phyloP scores from a whole-genome alignment of 2,797 vertebrate species.

The Holocentrus rufus region DNA sequence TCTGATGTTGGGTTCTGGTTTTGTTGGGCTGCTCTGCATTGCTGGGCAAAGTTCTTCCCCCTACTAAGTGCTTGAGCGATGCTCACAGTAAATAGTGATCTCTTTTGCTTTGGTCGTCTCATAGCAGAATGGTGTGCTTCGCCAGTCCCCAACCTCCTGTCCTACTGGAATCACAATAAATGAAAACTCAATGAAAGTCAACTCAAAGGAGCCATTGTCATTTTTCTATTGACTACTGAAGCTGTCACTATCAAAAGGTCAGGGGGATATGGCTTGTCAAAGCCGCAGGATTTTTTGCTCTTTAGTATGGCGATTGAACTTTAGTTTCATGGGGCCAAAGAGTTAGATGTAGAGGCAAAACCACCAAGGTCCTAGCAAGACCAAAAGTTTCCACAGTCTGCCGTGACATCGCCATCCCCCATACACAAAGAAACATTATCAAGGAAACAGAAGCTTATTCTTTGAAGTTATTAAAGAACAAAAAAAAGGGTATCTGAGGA shows the following conservation, averaged over 20 bases:
- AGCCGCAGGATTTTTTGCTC: conserved; percentile 55
- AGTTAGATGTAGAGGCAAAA: conserved; percentile 54
- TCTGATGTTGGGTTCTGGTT: conserved; percentile 56
- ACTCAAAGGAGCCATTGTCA: conserved; percentile 68
- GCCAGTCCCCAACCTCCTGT: conserved; percentile 67
- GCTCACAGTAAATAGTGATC: conserved; percentile 41
- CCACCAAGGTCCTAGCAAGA: conserved; percentile 62
- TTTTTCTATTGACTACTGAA: conserved; percentile 65
- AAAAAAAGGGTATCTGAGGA: conserved; percentile 76
- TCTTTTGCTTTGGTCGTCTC: conserved; percentile 56
- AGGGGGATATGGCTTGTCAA: conserved; percentile 65
- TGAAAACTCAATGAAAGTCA: conserved; percentile 76
- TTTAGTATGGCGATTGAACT: conserved; percentile 68
- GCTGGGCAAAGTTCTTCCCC: conserved; percentile 48
- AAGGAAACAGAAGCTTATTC: conserved; percentile 77
- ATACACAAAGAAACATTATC: conserved; percentile 79
- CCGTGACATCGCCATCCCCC: conserved; percentile 60
- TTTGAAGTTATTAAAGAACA: conserved; percentile 82
- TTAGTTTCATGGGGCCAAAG: conserved; percentile 64
- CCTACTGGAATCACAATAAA: conserved; percentile 78
- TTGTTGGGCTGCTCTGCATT: conserved; percentile 53
- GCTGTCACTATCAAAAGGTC: conserved; percentile 71
- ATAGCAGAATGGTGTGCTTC: conserved; percentile 63
- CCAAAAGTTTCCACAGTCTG: conserved; percentile 61
- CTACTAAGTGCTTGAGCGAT: conserved; percentile 40